Base-by-base conservation (phyloP, 2,113 vertebrate species). In the Narcine bancroftii region DNA sequence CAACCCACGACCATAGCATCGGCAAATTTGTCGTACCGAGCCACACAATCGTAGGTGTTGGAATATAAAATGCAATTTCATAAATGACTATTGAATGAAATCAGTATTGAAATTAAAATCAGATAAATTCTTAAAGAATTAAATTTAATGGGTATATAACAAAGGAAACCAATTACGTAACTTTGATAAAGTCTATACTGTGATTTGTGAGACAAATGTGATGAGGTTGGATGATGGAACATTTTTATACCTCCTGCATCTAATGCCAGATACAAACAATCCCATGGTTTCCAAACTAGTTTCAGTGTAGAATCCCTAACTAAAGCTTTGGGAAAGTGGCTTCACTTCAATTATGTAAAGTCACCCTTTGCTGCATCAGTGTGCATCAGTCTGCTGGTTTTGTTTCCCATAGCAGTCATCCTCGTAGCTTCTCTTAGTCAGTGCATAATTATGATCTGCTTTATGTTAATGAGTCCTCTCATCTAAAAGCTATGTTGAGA, bases 301-400 rank as follows among this genome's bases (percentile, higher is more conserved):
- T 47, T 36, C 39, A 71, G 65, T 33, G 42, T 33, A 69, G 26
- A 33, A 65, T 47, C 42, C 24, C 29, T 91, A 45, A 29, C 26
- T 91, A 47, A 47, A 69, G 42, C 39, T n/a, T 91, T 21, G n/a
- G 39, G 3, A 66, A 69, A 65, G 63, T 47, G 65, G 11, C 39
- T 91, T 91, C 63, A 69, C 24, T 91, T 47, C 45, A 91, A 91
- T 69, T 91, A 56, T 87, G 63, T 26, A 71, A 91, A 69, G 42
- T 71, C 89, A 91, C 65, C 65, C 89, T 69, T 65, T 47, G 47
- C 65, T 91, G 65, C 89, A 91, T 26, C 63, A 91, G 89, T 47
- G 89, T 71, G 89, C 89, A 91, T 26, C 63, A 91, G 89, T 47
- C 63, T 71, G 89, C 63, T 69, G 65, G 29, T 91, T 91, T 47